A percentile compares a stretch with the other conserved stretches of the same genome.
These are phyloP conservation scores for Nudaria mundana DNA, from an alignment of 2,888 invertebrate genomes.

Conservation along the genomic window DNA sequence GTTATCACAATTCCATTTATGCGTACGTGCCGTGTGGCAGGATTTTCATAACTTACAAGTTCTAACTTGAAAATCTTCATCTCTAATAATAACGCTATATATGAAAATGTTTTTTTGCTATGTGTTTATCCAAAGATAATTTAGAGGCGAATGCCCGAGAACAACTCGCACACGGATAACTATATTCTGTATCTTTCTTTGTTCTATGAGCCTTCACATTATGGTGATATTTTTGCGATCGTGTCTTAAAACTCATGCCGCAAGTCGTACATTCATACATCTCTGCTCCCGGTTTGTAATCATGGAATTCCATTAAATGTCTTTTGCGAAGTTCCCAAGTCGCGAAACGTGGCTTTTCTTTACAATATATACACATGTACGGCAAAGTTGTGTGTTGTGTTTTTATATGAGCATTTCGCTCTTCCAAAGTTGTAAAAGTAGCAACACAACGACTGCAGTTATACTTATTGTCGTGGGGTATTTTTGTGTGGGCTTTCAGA, in stretches of 20 bases:
- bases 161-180: constrained; percentile 74
- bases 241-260: constrained; percentile 70
- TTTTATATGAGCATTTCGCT: constrained; percentile 65
- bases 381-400: constrained; percentile 66
- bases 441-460: constrained; percentile 69
- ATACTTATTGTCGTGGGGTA: constrained; percentile 70
- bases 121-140: constrained; percentile 76
- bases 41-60: no score
- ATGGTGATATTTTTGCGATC: constrained; percentile 73
- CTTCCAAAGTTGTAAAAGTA: constrained; percentile 65
- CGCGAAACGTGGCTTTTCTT: constrained; percentile 69
- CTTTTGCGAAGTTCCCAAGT: constrained; percentile 70
- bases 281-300: constrained; percentile 67
- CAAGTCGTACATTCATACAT: constrained; percentile 74
- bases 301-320: constrained; percentile 71
- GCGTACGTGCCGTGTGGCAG: no score
- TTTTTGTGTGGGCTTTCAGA: constrained; percentile 60
- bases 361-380: constrained; percentile 70
- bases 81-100: constrained; percentile 29
- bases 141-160: constrained; percentile 75
- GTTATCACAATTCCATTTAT: no score
- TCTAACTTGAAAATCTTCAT: background rate
- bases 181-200: constrained; percentile 70
- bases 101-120: constrained; percentile 77
- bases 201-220: constrained; percentile 70